Conservation (phyloP, 2,113 vertebrate species). For the Dissostichus mawsoni region DNA sequence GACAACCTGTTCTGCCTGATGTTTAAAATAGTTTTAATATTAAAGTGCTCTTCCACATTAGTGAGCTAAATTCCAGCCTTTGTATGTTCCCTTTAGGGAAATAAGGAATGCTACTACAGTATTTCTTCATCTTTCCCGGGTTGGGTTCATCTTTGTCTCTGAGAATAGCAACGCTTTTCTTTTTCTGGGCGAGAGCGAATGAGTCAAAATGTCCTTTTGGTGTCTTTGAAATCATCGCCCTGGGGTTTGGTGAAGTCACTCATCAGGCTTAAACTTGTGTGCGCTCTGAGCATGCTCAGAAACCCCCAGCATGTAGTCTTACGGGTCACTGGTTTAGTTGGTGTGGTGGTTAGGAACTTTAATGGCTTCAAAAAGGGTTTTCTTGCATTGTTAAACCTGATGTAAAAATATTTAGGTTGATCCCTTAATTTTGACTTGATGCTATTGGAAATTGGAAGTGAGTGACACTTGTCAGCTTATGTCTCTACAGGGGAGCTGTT, state of each 20-base stretch:
- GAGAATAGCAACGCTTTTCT: slow-evolving; percentile 43
- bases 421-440: background rate
- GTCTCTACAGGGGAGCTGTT: slow-evolving; percentile 22
- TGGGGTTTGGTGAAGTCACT: slow-evolving; percentile 56
- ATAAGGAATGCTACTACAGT: slow-evolving; percentile 13
- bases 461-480: slow-evolving; percentile 15
- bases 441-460: slow-evolving; percentile 28
- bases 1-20: background rate
- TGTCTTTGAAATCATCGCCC: slow-evolving; percentile 65
- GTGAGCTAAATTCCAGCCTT: slow-evolving; percentile 30
- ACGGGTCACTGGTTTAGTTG: slow-evolving; percentile 50
- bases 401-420: background rate
- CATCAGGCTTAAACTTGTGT: slow-evolving; percentile 59
- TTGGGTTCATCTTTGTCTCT: slow-evolving; percentile 39
- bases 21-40: slow-evolving; percentile 24
- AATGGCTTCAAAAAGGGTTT: slow-evolving; percentile 21
- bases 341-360: slow-evolving; percentile 22
- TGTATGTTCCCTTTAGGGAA: slow-evolving; percentile 29
- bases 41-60: slow-evolving; percentile 33
- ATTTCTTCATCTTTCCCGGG: slow-evolving; percentile 40
- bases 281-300: slow-evolving; percentile 57
- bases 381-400: slow-evolving; percentile 6
- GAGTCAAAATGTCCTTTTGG: slow-evolving; percentile 84
- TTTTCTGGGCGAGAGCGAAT: slow-evolving; percentile 68
- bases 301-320: slow-evolving; percentile 23